Conservation (phyloP, 2,113 vertebrate species). For the Pachycephala philippinensis region DNA sequence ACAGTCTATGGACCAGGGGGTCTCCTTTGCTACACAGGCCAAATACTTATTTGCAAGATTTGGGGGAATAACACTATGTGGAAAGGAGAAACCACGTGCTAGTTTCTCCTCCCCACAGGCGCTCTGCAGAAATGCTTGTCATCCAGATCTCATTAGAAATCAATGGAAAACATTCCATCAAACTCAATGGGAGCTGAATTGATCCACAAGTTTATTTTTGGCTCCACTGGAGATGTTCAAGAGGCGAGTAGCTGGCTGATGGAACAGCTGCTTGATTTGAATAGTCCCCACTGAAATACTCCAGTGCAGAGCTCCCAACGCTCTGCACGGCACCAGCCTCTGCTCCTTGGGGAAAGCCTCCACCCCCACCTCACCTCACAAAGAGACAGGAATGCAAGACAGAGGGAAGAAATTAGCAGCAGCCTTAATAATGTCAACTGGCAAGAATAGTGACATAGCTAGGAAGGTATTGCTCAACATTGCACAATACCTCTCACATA, state of each 20-base stretch:
- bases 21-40: not conserved
- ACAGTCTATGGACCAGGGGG: not conserved
- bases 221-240: not conserved
- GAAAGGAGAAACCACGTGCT: not conserved
- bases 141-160: conserved; percentile 36
- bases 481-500: not conserved
- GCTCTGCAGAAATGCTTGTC: conserved; percentile 2
- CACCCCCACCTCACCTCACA: not conserved
- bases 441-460: conserved; percentile 40
- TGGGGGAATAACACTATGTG: not conserved
- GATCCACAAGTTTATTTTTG: conserved; percentile 35
- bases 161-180: conserved; percentile 27
- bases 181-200: not conserved
- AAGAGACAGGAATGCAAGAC: not conserved
- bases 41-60: not conserved
- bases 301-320: accelerated
- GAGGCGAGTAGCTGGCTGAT: not conserved
- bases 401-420: conserved; percentile 20
- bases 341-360: not conserved
- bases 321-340: not conserved
- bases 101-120: not conserved
- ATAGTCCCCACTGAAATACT: not conserved
- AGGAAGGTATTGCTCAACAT: conserved; percentile 20
- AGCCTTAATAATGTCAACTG: conserved; percentile 19
- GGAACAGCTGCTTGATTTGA: not conserved